These are phyloP conservation scores for Microctonus aethiopoides DNA, from an alignment of 2,888 invertebrate species.

Conservation along the genomic window DNA sequence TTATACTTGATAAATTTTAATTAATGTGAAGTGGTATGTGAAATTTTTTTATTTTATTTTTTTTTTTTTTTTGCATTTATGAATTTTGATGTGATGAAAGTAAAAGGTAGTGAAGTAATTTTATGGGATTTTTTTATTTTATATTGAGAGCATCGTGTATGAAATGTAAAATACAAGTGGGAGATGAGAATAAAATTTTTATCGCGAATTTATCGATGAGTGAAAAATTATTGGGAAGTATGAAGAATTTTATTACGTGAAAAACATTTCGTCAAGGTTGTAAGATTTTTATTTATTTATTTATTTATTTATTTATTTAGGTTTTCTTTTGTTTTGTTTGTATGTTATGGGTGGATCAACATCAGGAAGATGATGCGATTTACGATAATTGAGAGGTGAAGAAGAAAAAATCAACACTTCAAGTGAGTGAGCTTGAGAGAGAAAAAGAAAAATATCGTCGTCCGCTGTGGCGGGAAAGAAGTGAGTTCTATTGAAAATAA, in stretches of 20 bases:
- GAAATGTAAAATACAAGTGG: too few relatives aligned
- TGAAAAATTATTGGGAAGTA: too few relatives aligned
- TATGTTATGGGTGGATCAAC: neutral
- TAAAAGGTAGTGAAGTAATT: too few relatives aligned
- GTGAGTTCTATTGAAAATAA: slow-evolving; percentile 14
- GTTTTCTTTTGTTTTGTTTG: neutral
- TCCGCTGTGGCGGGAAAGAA: slow-evolving; percentile 13
- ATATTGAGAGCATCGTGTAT: too few relatives aligned
- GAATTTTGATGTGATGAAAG: too few relatives aligned
- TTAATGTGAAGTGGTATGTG: too few relatives aligned
- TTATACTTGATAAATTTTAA: too few relatives aligned
- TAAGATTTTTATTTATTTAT: neutral
- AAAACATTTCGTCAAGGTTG: neutral
- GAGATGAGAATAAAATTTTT: too few relatives aligned
- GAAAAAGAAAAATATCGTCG: neutral
- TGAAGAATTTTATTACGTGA: neutral
- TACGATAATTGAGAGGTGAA: neutral
- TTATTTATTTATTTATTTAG: neutral
- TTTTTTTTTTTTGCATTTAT: too few relatives aligned
- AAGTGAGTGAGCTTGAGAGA: neutral
- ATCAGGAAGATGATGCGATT: slow-evolving; percentile 11
- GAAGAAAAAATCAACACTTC: neutral
- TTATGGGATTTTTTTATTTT: too few relatives aligned
- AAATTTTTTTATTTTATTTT: too few relatives aligned
- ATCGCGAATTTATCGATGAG: too few relatives aligned